Evolutionary conservation across 2,888 invertebrate genomes (phyloP).

Genomic region (Stegophylla sp.): DNA sequence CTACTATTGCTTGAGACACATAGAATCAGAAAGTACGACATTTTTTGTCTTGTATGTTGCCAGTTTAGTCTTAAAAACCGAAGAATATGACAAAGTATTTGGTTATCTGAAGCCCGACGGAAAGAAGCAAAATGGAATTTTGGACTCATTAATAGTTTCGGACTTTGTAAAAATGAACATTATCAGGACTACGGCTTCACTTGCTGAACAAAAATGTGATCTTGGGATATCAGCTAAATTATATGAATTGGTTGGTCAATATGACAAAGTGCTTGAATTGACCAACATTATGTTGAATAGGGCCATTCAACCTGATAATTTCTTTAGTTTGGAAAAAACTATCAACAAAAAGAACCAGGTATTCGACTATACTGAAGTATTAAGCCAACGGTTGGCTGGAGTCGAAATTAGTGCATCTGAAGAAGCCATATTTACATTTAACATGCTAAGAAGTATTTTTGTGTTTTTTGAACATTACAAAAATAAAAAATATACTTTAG

Average conservation of each 20-base stretch:
- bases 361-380: conserved; percentile 23
- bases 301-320: conserved; percentile 68
- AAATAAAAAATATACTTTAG: conserved; percentile 36
- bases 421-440: conserved; percentile 44
- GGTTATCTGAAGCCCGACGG: conserved; percentile 75
- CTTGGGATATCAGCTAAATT: conserved; percentile 90
- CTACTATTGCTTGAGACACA: conserved; percentile 77
- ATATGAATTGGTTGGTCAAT: conserved; percentile 87
- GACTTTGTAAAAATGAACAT: conserved; percentile 29
- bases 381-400: conserved; percentile 37
- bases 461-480: conserved; percentile 45
- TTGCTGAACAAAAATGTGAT: conserved; percentile 66
- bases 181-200: conserved; percentile 23
- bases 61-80: conserved; percentile 82
- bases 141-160: conserved; percentile 25
- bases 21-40: conserved; percentile 22
- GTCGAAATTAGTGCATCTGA: conserved; percentile 16
- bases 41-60: conserved; percentile 41
- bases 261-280: conserved; percentile 83
- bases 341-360: conserved; percentile 9
- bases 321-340: conserved; percentile 13
- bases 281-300: conserved; percentile 84
- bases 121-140: conserved; percentile 40
- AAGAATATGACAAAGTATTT: conserved; percentile 82
- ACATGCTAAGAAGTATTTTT: conserved; percentile 35